phyloP scores from a whole-genome alignment of 1,140 invertebrate genomes.

The Dendroctonus valens region DNA sequence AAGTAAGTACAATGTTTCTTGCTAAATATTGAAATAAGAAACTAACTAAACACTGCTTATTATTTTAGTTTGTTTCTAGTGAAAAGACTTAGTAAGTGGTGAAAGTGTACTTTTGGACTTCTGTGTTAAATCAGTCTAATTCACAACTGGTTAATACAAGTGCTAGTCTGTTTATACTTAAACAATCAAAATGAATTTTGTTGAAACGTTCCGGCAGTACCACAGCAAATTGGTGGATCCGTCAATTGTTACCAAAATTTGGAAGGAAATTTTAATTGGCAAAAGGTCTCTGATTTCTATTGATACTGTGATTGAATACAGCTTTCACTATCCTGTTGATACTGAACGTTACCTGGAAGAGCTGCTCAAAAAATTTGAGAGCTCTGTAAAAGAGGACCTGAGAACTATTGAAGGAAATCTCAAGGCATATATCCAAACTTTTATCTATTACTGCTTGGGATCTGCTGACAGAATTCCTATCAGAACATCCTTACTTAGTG shows the following conservation, averaged over 20 bases:
- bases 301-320: slow-evolving; percentile 33
- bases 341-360: slow-evolving; percentile 33
- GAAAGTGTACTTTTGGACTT: too few species aligned
- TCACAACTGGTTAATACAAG: too few species aligned
- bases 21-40: too few species aligned
- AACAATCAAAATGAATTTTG: slow-evolving; percentile 22
- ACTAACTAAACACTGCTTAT: too few species aligned
- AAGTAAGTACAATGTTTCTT: too few species aligned
- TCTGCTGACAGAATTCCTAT: slow-evolving; percentile 18
- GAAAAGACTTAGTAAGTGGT: too few species aligned
- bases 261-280: slow-evolving; percentile 32
- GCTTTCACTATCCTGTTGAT: slow-evolving; percentile 37
- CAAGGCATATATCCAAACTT: slow-evolving; percentile 33
- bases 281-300: slow-evolving; percentile 15
- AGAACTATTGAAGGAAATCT: slow-evolving; percentile 30
- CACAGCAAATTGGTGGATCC: slow-evolving; percentile 26
- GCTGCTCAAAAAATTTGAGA: slow-evolving; percentile 33
- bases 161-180: too few species aligned
- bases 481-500: slow-evolving; percentile 23
- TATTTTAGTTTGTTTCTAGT: too few species aligned
- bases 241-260: slow-evolving; percentile 23
- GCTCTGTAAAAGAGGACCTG: slow-evolving; percentile 29
- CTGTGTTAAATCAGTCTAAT: too few species aligned
- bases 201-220: slow-evolving; percentile 22
- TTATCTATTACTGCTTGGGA: slow-evolving; percentile 32